Conservation (phyloP, 2,888 invertebrate species). For the Dryobota labecula region DNA sequence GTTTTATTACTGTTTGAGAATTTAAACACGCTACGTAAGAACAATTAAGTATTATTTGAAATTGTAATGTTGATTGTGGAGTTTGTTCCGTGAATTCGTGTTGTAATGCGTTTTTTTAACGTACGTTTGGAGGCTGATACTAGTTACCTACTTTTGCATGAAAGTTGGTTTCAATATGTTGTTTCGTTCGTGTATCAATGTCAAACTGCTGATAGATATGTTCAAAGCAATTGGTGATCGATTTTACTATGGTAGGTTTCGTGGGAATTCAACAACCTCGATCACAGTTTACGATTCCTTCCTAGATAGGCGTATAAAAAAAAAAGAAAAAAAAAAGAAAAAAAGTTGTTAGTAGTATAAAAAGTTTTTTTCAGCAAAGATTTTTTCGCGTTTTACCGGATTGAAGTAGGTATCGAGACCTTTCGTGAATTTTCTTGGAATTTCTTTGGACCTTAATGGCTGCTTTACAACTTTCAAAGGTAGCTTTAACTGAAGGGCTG, state of each 20-base stretch:
- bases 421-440: neutral
- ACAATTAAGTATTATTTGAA: conserved; percentile 55
- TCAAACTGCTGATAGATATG: neutral
- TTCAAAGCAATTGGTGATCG: neutral
- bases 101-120: conserved; percentile 26
- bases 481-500: conserved; percentile 1
- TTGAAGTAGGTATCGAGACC: neutral
- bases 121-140: conserved; percentile 6
- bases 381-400: neutral
- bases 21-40: conserved; percentile 52
- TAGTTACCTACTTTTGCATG: conserved; percentile 9
- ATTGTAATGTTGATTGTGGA: conserved; percentile 39
- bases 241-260: neutral
- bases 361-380: neutral
- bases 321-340: too few species aligned
- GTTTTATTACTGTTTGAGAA: conserved; percentile 42
- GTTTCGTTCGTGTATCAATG: conserved; percentile 17
- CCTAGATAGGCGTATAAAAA: neutral
- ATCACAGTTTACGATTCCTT: neutral
- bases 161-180: conserved; percentile 12
- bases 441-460: conserved; percentile 11
- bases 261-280: neutral
- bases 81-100: conserved; percentile 35
- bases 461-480: conserved; percentile 3
- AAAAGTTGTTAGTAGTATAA: too few species aligned